Evolutionary conservation across 1,140 invertebrate genomes (phyloP).

Genomic region (Zaprionus capensis): DNA sequence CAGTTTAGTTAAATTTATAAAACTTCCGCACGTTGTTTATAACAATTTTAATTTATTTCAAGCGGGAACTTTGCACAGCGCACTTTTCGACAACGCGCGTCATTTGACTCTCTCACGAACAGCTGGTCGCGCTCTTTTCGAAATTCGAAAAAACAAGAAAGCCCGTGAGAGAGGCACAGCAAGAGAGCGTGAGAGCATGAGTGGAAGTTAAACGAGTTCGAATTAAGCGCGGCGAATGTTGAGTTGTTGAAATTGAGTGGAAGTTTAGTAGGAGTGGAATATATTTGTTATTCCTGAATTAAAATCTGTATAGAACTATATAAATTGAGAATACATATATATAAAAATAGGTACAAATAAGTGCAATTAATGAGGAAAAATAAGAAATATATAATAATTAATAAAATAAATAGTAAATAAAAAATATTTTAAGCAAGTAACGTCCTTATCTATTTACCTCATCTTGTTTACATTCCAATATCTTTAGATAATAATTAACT

Average conservation of each 20-base stretch:
- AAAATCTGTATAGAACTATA: neutral
- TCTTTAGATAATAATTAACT: no score
- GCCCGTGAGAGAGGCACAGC: neutral
- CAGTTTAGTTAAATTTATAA: neutral
- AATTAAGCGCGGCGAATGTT: neutral
- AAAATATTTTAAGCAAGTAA: neutral
- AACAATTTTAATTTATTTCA: conserved; percentile 14
- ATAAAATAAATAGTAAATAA: neutral
- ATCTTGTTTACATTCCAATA: no score
- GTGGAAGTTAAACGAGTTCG: neutral
- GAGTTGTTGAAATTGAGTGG: neutral
- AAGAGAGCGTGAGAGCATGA: conserved; percentile 2
- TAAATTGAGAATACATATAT: neutral
- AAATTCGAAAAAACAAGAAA: conserved; percentile 47
- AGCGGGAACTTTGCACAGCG: conserved; percentile 52
- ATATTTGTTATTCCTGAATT: neutral
- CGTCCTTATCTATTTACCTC: neutral
- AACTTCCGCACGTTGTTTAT: neutral
- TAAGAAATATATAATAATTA: neutral
- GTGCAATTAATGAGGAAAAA: neutral
- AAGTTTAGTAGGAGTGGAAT: neutral
- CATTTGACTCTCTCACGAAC: conserved; percentile 18
- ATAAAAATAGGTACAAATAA: neutral
- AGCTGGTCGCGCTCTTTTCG: conserved; percentile 34
- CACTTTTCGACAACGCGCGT: conserved; percentile 71